phyloP scores from a whole-genome alignment of 2,888 invertebrate species.

The Limulus polyphemus region DNA sequence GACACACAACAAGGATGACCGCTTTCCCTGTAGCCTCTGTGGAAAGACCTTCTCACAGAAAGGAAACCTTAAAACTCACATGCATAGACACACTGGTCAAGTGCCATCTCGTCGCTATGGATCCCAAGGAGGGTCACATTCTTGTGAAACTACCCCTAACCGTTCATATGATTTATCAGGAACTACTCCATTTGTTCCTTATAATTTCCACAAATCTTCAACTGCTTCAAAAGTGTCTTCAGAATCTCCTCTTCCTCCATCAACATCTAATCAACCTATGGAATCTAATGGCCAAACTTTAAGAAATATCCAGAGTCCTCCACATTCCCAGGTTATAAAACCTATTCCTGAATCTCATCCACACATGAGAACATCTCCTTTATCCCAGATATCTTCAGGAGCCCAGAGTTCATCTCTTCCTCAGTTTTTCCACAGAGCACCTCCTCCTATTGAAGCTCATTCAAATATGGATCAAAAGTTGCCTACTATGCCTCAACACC shows the following conservation, averaged over 20 bases:
- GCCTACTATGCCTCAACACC: constrained; percentile 20
- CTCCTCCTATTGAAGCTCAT: neutral
- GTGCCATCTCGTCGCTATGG: constrained; percentile 25
- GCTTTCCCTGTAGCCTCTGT: constrained; percentile 28
- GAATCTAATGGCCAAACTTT: too few relatives aligned
- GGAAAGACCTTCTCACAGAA: constrained; percentile 30
- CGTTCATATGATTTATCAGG: too few relatives aligned
- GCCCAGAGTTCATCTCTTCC: constrained; percentile 3
- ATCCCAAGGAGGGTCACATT: constrained; percentile 15
- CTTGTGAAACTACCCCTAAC: too few relatives aligned
- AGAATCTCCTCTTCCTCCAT: too few relatives aligned
- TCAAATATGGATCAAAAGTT: neutral
- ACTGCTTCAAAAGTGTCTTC: too few relatives aligned
- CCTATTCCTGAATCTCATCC: too few relatives aligned
- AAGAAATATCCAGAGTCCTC: too few relatives aligned
- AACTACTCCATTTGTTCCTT: too few relatives aligned
- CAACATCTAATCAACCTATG: too few relatives aligned
- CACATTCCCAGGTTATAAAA: too few relatives aligned
- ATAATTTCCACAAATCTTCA: too few relatives aligned
- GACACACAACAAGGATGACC: constrained; percentile 29
- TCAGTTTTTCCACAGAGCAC: neutral
- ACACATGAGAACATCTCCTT: too few relatives aligned
- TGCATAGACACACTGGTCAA: constrained; percentile 28
- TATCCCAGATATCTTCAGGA: neutral
- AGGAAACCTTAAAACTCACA: constrained; percentile 29